Base-by-base conservation (phyloP, 2,113 vertebrate species). In the Sclerurus mexicanus region DNA sequence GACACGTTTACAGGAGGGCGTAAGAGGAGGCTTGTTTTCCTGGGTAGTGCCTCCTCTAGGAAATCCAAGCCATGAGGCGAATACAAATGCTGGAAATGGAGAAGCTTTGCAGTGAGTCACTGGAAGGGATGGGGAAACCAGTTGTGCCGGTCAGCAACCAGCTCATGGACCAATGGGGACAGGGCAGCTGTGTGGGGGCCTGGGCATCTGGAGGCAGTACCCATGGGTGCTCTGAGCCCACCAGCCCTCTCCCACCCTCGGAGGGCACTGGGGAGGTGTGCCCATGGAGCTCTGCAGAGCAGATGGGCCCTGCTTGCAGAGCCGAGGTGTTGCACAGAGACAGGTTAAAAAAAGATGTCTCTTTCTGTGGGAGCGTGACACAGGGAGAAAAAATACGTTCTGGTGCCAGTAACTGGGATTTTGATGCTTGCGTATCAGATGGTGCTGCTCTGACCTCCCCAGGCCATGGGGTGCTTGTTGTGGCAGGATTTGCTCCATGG, bases 381-480 rank as follows among this genome's bases (percentile, higher is more conserved):
- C 35, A 30, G 60, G 52, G 27, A 15, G 14, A n/a, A 11, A 22
- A 78, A 72, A 50, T 39, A 21, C 44, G 8, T 24, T 0, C 0
- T 63, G 82, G 18, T 95, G 52, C 39, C 60, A 63, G 1, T 46
- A 63, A 33, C n/a, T 42, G 14, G 56, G 81, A 9, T 69, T 87
- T 71, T 46, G 81, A 2, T 85, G 60, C 49, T 39, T 2, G 3
- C 2, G 2, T 44, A 30, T 35, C 42, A 14, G 1, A 3, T 0
- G 2, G 59, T 3, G 11, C 50, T 66, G 59, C 55, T 74, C 25
- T 0, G 2, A 58, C 50, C n/a, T 56, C 46, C 72, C 37, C 40
- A 22, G 8, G 55, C 59, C 4, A 0, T 14, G 0, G 1, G 50
- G 30, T 52, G 49, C 60, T 87, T 4, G 1, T 49, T 0, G 0